A percentile compares a stretch with the other conserved stretches of the same genome.
These are phyloP conservation scores for Acanthosepion lycidas DNA, from an alignment of 2,888 invertebrate genomes.

Conservation along the genomic window DNA sequence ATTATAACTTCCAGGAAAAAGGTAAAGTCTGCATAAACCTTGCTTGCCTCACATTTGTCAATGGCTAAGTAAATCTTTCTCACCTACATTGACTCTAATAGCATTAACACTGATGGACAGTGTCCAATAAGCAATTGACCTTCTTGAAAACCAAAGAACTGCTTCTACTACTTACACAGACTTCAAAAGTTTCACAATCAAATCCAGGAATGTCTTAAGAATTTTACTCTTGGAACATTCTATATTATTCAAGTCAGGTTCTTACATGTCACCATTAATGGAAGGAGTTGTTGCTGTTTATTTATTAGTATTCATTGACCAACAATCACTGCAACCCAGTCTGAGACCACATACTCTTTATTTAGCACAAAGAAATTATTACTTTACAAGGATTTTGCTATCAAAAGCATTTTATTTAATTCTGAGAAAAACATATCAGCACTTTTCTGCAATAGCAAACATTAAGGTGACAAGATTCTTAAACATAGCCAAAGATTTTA, in stretches of 20 bases:
- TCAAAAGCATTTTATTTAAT: background rate
- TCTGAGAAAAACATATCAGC: background rate
- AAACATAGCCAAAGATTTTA: no score
- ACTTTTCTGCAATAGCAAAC: no score
- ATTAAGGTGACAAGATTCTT: no score
- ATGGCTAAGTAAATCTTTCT: background rate
- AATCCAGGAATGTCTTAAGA: no score
- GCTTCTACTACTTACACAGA: background rate
- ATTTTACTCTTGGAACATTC: background rate
- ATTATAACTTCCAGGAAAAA: no score
- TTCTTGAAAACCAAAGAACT: background rate
- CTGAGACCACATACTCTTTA: background rate
- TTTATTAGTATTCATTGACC: background rate
- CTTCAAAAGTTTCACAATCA: background rate
- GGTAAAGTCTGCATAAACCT: no score
- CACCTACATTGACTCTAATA: background rate
- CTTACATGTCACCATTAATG: background rate
- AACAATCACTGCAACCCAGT: background rate
- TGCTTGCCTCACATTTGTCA: background rate
- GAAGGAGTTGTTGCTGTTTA: background rate
- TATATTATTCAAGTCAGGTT: slow-evolving; percentile 7
- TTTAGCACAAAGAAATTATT: background rate
- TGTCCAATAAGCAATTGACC: background rate
- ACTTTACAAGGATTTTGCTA: background rate
- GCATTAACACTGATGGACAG: background rate